A percentile compares a stretch with the other conserved stretches of the same genome.
These are phyloP conservation scores for Aporrectodea caliginosa DNA, from an alignment of 1,140 invertebrate genomes.

Conservation along the genomic window DNA sequence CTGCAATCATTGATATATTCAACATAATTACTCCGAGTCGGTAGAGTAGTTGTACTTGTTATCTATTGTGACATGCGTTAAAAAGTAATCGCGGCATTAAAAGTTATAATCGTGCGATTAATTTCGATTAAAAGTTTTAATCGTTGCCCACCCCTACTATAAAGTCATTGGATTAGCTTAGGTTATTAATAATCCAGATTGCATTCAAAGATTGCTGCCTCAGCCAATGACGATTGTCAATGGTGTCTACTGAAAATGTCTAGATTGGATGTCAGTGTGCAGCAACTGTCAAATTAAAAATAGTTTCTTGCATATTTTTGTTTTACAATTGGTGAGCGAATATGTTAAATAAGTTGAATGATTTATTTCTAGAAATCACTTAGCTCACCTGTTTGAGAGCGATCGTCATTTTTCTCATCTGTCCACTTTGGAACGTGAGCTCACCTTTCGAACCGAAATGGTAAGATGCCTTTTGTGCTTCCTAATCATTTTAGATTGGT, in stretches of 20 bases:
- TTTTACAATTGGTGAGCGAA: too few relatives aligned
- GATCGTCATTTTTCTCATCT: conserved; percentile 77
- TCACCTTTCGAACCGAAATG: conserved; percentile 78
- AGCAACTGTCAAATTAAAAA: not conserved
- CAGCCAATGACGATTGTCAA: not conserved
- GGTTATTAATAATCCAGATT: not conserved
- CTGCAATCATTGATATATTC: too few relatives aligned
- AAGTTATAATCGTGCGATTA: too few relatives aligned
- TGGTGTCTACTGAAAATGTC: not conserved
- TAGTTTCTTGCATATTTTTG: not conserved
- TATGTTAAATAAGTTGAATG: too few relatives aligned
- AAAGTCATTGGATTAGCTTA: too few relatives aligned
- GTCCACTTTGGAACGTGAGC: conserved; percentile 73
- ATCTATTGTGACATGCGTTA: too few relatives aligned
- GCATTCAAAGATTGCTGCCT: not conserved
- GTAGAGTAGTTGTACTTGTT: too few relatives aligned
- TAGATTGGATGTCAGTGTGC: not conserved
- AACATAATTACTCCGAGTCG: too few relatives aligned
- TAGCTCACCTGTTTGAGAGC: conserved; percentile 73
- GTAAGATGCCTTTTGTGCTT: conserved; percentile 53
- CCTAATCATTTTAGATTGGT: not conserved
- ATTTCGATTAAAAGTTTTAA: too few relatives aligned
- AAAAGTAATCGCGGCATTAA: too few relatives aligned
- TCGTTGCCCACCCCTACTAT: too few relatives aligned
- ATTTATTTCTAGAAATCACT: conserved; percentile 60